These are phyloP conservation scores for Craterocephalus amniculus DNA, from an alignment of 2,797 vertebrate genomes.

Conservation along the genomic window DNA sequence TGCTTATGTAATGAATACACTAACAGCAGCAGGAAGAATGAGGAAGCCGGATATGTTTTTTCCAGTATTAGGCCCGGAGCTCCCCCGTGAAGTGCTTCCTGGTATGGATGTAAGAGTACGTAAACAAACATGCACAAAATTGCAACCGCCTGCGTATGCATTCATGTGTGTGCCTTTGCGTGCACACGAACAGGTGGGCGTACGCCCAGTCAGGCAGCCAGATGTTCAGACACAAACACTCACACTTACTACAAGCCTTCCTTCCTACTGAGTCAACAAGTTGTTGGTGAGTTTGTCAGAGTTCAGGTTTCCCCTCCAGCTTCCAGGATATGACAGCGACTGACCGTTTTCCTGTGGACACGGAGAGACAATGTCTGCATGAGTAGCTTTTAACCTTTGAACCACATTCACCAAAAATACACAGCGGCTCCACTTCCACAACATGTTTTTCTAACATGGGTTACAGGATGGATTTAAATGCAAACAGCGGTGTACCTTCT, in stretches of 20 bases:
- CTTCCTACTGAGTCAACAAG: constrained; percentile 67
- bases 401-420: constrained; percentile 55
- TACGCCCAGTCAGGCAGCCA: constrained; percentile 17
- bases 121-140: constrained; percentile 23
- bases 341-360: constrained; percentile 59
- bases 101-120: constrained; percentile 20
- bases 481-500: constrained; percentile 37
- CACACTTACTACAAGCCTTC: constrained; percentile 25
- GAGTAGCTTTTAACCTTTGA: constrained; percentile 63
- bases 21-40: constrained; percentile 16
- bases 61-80: constrained; percentile 17
- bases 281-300: constrained; percentile 40
- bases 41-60: constrained; percentile 69
- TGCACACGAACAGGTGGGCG: constrained; percentile 9
- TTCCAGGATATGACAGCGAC: constrained; percentile 67
- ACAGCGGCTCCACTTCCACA: constrained; percentile 52
- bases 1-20: constrained; percentile 56
- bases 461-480: constrained; percentile 53
- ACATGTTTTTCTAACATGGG: constrained; percentile 50
- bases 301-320: constrained; percentile 42
- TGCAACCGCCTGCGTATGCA: neutral
- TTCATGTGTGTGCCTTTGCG: neutral
- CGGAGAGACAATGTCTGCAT: constrained; percentile 63
- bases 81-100: constrained; percentile 47
- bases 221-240: constrained; percentile 31